Base-by-base conservation (phyloP, 2,113 vertebrate genomes). In the Oreocharis arfaki region DNA sequence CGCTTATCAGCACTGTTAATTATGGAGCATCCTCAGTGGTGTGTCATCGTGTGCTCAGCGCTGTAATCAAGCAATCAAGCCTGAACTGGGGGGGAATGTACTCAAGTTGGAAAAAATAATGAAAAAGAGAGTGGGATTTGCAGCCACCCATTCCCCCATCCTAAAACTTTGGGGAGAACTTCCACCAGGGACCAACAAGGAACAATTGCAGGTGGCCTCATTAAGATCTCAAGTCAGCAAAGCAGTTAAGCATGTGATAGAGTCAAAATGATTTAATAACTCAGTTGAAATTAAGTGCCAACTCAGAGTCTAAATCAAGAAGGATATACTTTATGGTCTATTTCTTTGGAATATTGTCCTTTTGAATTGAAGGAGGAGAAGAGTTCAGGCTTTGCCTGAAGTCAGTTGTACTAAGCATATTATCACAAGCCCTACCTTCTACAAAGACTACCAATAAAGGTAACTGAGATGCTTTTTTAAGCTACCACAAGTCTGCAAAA, bases 41-140 rank as follows among this genome's bases (percentile, higher is more conserved):
- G 56, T 89, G 69, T 37, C 57, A 79, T 61, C 5, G 2, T 52
- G 24, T 1, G 3, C 39, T 90, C 47, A 74, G 39, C 1, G 9
- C 39, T 89, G 53, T 42, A 94, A 95, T 95, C 60, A 87, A 78
- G 69, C 32, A 91, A 79, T 76, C 87, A 93, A 94, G 49, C 49
- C 65, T 82, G 69, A 94, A 57, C 44, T n/a, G 17, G 47, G 74
- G 49, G 92, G 83, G 60, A 37, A 71, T 82, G 60, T 68, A 71
- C 37, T 84, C 52, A 82, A 78, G 49, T 35, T 85, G 44, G 33
- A 87, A 75, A 95, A 89, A 95, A 37, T 52, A 75, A 24, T 61
- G 41, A 79, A 79, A 95, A 89, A 27, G 10, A 71, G 32, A 91
- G 41, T 14, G 28, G 9, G 16, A 83, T 76, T 65, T 78, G 37